Base-by-base conservation (phyloP, 2,797 vertebrate genomes). In the Bradypodion ventrale region DNA sequence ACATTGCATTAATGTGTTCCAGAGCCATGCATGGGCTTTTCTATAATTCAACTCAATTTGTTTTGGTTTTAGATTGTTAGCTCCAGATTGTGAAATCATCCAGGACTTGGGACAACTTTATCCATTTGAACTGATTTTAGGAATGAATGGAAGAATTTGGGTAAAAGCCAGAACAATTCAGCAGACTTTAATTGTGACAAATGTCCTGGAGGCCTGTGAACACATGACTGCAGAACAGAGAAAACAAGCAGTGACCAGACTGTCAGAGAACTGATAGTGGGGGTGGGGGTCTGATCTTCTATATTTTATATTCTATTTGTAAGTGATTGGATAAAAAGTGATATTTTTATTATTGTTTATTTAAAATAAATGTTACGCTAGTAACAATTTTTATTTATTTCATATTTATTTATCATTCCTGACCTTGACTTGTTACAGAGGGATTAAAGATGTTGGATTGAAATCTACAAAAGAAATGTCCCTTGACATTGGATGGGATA, bases 81-180 rank as follows among this genome's bases (percentile, higher is more conserved):
- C 95, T 87, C 97, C 97, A 68, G 96, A 96, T 82, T 97, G 96
- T 92, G 97, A 97, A 90, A 96, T 97, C 37, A 95, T 97, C 87
- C 95, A 96, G 7, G 97, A 98, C 84, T 89, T 99, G 81, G 97
- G 97, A 89, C 96, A 97, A n/a, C 93, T 98, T 60, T 98, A 97
- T 73, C 98, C 98, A 0, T 96, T 97, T 83, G 98, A 99, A 91
- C 93, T 98, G 92, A 97, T 98, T 35, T 93, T 98, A 75, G 98
- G 98, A 66, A 96, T 99, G 97, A 99, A 99, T 78, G 98, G 98
- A 77, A 96, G 98, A 75, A 95, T 99, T 89, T 99, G 98, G 98
- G 97, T 98, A 65, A 97, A 97, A 73, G 95, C 98, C 19, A 95
- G 94, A 94, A 97, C 96, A 78, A 80, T 96, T 81, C 97, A 98